These are phyloP conservation scores for Mesocentrotus franciscanus DNA, from an alignment of 53 echinoderm and acorn worm species.

Conservation along the genomic window DNA sequence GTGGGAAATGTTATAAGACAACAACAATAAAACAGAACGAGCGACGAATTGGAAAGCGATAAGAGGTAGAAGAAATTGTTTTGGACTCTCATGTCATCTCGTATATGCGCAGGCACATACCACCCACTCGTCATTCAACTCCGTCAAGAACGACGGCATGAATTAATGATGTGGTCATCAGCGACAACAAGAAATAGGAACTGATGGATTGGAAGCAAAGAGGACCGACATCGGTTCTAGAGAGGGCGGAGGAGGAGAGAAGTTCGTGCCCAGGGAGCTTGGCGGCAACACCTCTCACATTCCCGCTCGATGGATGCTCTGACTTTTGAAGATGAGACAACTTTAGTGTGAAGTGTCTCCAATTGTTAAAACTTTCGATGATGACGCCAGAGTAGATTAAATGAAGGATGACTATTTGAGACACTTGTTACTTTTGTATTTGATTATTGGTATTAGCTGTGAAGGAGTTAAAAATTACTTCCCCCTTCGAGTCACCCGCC, in stretches of 20 bases:
- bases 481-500: too few relatives aligned
- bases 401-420: background rate
- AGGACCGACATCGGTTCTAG: background rate
- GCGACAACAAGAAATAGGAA: background rate
- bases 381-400: background rate
- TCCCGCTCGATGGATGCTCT: background rate
- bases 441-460: background rate
- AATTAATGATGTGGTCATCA: slow-evolving; percentile 41
- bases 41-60: background rate
- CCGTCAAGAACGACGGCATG: background rate
- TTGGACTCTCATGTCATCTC: background rate
- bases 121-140: background rate
- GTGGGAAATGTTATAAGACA: background rate
- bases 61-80: slow-evolving; percentile 34
- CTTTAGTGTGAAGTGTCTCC: background rate
- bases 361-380: background rate
- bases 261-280: slow-evolving; percentile 21
- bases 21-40: background rate
- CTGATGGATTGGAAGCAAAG: slow-evolving; percentile 1
- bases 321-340: slow-evolving; percentile 6
- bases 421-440: background rate
- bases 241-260: background rate
- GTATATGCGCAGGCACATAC: slow-evolving; percentile 6
- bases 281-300: slow-evolving; percentile 34
- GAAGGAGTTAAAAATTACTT: too few relatives aligned